phyloP scores from a whole-genome alignment of 2,113 vertebrate genomes.

The Gavialis gangeticus region DNA sequence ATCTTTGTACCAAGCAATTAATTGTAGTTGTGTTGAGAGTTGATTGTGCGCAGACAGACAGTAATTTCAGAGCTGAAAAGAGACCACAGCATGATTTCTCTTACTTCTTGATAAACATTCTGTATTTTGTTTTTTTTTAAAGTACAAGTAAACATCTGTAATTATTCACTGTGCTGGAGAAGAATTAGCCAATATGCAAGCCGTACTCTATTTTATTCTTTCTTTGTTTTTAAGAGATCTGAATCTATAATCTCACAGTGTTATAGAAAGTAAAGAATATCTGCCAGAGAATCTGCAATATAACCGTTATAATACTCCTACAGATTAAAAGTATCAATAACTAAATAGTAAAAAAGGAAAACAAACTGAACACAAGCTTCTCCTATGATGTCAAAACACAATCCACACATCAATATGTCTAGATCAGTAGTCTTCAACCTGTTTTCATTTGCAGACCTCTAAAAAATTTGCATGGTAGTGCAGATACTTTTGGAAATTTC shows the following conservation, averaged over 20 bases:
- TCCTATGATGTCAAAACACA: too few relatives aligned
- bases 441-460: too few relatives aligned
- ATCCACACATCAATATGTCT: background rate
- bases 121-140: background rate
- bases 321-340: background rate
- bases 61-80: background rate
- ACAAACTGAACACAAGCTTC: background rate
- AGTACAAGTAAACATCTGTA: background rate
- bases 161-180: background rate
- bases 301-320: background rate
- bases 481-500: too few relatives aligned
- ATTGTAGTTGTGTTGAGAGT: background rate
- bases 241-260: background rate
- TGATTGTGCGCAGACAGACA: background rate
- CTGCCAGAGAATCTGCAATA: background rate
- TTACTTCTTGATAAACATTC: background rate
- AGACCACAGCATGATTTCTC: background rate
- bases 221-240: background rate
- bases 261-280: background rate
- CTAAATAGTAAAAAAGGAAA: background rate
- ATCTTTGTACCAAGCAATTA: background rate
- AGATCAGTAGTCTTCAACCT: background rate
- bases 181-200: background rate
- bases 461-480: too few relatives aligned
- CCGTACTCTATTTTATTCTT: background rate